Percentiles rank a stretch among this genome's conserved stretches.
These are phyloP conservation scores for Prunella strophiata DNA, from an alignment of 2,797 vertebrate genomes.

Conservation along the genomic window DNA sequence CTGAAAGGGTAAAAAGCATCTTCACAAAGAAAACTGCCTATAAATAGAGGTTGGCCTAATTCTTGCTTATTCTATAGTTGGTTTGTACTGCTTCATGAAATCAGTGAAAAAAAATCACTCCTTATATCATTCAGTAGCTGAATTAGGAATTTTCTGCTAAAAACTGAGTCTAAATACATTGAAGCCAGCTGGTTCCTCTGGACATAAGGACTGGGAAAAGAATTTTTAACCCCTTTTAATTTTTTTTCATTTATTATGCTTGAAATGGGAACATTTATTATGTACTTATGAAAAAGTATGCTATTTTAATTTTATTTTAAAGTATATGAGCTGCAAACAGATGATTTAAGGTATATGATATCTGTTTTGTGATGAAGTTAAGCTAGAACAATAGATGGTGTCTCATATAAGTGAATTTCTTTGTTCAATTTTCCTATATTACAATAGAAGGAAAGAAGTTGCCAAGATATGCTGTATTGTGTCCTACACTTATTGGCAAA, in stretches of 20 bases:
- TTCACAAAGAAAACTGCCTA: background rate
- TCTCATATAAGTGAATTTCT: background rate
- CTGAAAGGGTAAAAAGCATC: conserved; percentile 23
- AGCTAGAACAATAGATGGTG: background rate
- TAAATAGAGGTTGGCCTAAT: conserved; percentile 49
- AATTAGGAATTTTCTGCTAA: background rate
- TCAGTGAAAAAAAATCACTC: background rate
- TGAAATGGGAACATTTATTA: background rate
- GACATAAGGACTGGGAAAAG: background rate
- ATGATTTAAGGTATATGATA: background rate
- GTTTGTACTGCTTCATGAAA: background rate
- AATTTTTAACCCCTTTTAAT: accelerated
- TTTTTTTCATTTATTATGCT: background rate
- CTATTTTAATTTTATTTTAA: background rate
- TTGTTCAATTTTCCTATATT: conserved; percentile 5
- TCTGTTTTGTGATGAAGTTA: background rate
- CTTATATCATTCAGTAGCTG: background rate
- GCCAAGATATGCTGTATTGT: background rate
- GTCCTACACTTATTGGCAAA: conserved; percentile 10
- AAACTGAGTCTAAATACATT: background rate
- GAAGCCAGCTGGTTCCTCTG: background rate
- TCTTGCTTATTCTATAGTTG: background rate
- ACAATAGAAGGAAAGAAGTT: conserved; percentile 18
- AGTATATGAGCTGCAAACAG: background rate
- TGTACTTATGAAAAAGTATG: background rate